Evolutionary conservation across 2,113 vertebrate genomes (phyloP).

Genomic region (Antechinus flavipes): DNA sequence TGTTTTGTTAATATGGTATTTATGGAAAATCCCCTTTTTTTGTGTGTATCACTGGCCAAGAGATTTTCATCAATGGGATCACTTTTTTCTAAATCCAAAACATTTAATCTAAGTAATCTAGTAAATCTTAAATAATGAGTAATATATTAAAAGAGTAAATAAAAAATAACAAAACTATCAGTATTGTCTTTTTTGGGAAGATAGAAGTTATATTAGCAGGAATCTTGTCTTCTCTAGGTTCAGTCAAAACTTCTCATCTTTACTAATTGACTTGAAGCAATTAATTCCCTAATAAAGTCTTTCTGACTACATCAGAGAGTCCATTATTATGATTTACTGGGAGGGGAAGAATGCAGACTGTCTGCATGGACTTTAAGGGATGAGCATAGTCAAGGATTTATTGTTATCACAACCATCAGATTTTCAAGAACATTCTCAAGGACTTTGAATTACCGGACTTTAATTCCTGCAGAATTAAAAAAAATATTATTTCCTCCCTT

Average conservation of each 20-base stretch:
- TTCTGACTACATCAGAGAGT: neutral
- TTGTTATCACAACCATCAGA: neutral
- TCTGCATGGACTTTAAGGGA: neutral
- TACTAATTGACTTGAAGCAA: conserved; percentile 41
- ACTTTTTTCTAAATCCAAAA: neutral
- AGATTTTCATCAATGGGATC: neutral
- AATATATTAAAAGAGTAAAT: neutral
- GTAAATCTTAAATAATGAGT: neutral
- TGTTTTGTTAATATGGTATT: conserved; percentile 21
- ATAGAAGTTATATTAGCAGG: conserved; percentile 1
- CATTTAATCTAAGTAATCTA: neutral
- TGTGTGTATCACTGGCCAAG: neutral
- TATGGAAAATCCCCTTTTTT: neutral
- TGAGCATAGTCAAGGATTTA: neutral
- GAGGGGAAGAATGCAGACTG: conserved; percentile 8
- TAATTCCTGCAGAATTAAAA: conserved; percentile 30
- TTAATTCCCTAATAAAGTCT: conserved; percentile 29
- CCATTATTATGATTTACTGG: conserved; percentile 17
- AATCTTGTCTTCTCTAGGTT: conserved; percentile 41
- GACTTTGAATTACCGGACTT: neutral
- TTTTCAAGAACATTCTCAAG: conserved; percentile 19
- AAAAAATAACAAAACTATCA: neutral
- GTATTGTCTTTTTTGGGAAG: conserved; percentile 4
- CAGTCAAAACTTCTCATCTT: conserved; percentile 48
- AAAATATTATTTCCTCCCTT: neutral